Conservation (phyloP, 2,888 invertebrate genomes). For the Caenorhabditis afra region DNA sequence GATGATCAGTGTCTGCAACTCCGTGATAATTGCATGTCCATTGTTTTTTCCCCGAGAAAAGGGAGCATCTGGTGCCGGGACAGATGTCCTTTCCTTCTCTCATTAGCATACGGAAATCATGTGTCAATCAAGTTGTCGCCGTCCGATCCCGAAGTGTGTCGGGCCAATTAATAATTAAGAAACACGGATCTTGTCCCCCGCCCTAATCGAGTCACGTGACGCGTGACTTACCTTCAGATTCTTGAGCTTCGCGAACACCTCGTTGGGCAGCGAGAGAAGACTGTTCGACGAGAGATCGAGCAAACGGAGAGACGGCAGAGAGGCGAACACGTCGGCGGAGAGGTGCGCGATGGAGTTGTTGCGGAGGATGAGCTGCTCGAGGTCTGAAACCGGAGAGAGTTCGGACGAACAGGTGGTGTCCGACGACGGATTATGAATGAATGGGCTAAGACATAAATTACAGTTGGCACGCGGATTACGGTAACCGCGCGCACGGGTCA, state of each 20-base stretch:
- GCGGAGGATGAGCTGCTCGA: slow-evolving; percentile 61
- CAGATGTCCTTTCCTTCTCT: slow-evolving; percentile 52
- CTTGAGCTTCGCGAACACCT: slow-evolving; percentile 58
- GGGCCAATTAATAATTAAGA: slow-evolving; percentile 51
- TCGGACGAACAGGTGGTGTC: slow-evolving; percentile 1
- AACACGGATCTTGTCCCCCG: neutral
- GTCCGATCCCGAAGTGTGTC: neutral
- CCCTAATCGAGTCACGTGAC: slow-evolving; percentile 32
- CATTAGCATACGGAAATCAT: slow-evolving; percentile 53
- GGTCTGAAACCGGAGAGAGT: slow-evolving; percentile 55
- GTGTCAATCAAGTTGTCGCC: slow-evolving; percentile 52
- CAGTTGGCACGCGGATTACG: slow-evolving; percentile 21
- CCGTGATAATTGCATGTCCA: slow-evolving; percentile 12
- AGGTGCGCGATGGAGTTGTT: slow-evolving; percentile 67
- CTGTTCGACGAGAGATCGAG: slow-evolving; percentile 63
- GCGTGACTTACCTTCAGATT: slow-evolving; percentile 62
- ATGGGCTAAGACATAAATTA: slow-evolving; percentile 56
- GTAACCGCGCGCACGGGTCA: slow-evolving; percentile 9
- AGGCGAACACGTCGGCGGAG: slow-evolving; percentile 61
- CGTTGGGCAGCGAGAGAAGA: slow-evolving; percentile 63
- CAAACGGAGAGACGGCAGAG: slow-evolving; percentile 45
- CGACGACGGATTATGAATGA: slow-evolving; percentile 18
- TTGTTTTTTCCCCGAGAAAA: slow-evolving; percentile 25
- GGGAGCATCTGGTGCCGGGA: slow-evolving; percentile 23
- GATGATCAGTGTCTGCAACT: slow-evolving; percentile 62